Base-by-base conservation (phyloP, 2,888 invertebrate species). In the Hydroisotoma schaefferi region DNA sequence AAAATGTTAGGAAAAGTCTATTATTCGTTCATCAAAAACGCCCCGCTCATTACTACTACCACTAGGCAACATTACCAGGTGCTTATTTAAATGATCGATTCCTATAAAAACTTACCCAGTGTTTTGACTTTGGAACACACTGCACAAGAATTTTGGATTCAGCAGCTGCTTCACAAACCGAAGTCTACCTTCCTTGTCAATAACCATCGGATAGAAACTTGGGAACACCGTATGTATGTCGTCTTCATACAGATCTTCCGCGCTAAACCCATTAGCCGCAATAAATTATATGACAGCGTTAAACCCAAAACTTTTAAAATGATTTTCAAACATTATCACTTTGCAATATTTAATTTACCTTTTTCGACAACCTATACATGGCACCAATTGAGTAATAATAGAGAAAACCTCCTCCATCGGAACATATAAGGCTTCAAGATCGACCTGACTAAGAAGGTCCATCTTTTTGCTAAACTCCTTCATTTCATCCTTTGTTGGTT, bases 281-380 rank as follows among this genome's bases (percentile, higher is more conserved):
- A 40, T 40, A 40, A 40, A 40, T 40, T 40, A 15, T 33, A 33
- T 33, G 33, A 5, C 15, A 10, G 40, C n/a, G 20, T 18, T 15
- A 40, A 40, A 40, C 20, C n/a, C 15, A 40, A 15, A 10, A 40
- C 8, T 18, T 10, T 40, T 4, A 8, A 15, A 5, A 40, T 5
- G n/a, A 27, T 20, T 18, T 28, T 55, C 44, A 33, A 10, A 40
- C 1, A 6, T 52, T 47, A 58, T 52, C 27, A 59, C 47, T 47
- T 44, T 51, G n/a, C 33, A 23, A n/a, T 25, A 58, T 46, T 48
- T 22, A 44, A 64, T 71, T 73, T 81, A 90, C 91, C 90, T 90
- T 82, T 90, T 83, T 69, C 94, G 83, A 79, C 94, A 94, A 66
- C 94, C 94, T 75, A 94, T 91, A 81, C 94, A 94, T 68, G 93